These are phyloP conservation scores for Myripristis jacobus DNA, from an alignment of 2,797 vertebrate genomes.

Conservation along the genomic window DNA sequence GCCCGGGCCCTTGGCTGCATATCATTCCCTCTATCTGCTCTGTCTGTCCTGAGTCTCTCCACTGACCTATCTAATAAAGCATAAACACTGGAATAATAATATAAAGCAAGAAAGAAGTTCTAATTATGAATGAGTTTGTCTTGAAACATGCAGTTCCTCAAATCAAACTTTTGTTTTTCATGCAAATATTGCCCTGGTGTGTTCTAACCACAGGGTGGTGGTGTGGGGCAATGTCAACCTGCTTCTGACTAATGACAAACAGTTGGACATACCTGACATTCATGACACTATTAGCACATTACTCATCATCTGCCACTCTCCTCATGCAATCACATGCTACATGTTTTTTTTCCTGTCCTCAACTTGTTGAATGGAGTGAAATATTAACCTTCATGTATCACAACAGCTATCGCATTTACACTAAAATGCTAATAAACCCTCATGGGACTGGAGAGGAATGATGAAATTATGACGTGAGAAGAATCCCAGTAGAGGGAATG, in stretches of 20 bases:
- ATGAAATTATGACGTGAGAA: not conserved
- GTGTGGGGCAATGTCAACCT: conserved; percentile 32
- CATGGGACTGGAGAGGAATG: not conserved
- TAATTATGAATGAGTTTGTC: too few relatives aligned
- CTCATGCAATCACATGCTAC: not conserved
- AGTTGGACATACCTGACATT: conserved; percentile 57
- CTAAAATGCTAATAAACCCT: not conserved
- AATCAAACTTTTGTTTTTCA: not conserved
- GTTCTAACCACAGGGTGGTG: conserved; percentile 62
- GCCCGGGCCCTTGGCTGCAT: too few relatives aligned
- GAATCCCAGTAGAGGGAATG: conserved; percentile 52
- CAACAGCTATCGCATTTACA: not conserved
- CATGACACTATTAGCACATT: conserved; percentile 37
- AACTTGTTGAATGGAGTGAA: not conserved
- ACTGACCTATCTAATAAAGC: too few relatives aligned
- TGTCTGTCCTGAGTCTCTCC: too few relatives aligned
- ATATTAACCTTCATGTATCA: not conserved
- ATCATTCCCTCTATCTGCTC: too few relatives aligned
- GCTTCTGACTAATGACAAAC: conserved; percentile 49
- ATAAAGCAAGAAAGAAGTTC: too few relatives aligned
- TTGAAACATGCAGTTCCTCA: too few relatives aligned
- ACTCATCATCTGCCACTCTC: conserved; percentile 38
- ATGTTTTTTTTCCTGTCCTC: not conserved
- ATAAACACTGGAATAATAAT: too few relatives aligned
- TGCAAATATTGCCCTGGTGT: not conserved